These are phyloP conservation scores for Anticlea derivata DNA, from an alignment of 2,888 invertebrate genomes.

Conservation along the genomic window DNA sequence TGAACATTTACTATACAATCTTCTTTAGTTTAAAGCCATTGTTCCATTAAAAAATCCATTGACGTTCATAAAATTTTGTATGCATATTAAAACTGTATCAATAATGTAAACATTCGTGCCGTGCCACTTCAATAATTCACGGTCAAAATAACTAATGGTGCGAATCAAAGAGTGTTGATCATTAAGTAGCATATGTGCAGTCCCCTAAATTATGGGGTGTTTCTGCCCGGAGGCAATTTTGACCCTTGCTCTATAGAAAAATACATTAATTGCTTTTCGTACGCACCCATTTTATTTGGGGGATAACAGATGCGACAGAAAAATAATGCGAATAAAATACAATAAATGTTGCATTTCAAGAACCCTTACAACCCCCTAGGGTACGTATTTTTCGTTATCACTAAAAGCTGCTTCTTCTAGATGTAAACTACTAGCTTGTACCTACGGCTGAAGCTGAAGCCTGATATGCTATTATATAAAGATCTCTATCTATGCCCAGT, in stretches of 20 bases:
- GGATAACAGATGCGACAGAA: slow-evolving; percentile 33
- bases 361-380: background rate
- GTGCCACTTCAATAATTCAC: slow-evolving; percentile 51
- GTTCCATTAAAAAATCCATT: too few relatives aligned
- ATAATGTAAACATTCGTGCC: too few relatives aligned
- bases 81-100: too few relatives aligned
- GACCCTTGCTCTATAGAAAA: slow-evolving; percentile 39
- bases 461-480: too few relatives aligned
- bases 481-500: too few relatives aligned
- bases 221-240: slow-evolving; percentile 30
- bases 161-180: slow-evolving; percentile 50
- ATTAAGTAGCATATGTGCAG: slow-evolving; percentile 56
- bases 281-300: slow-evolving; percentile 31
- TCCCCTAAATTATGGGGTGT: slow-evolving; percentile 35
- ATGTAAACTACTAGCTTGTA: too few relatives aligned
- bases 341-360: slow-evolving; percentile 10
- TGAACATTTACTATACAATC: too few relatives aligned
- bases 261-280: slow-evolving; percentile 35
- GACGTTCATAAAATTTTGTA: too few relatives aligned
- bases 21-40: too few relatives aligned
- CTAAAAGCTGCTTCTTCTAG: too few relatives aligned
- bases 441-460: too few relatives aligned
- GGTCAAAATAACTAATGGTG: slow-evolving; percentile 42
- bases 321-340: slow-evolving; percentile 25
- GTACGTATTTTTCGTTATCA: background rate